These are phyloP conservation scores for Patella ulyssiponensis DNA, from an alignment of 2,888 invertebrate genomes.

Conservation along the genomic window DNA sequence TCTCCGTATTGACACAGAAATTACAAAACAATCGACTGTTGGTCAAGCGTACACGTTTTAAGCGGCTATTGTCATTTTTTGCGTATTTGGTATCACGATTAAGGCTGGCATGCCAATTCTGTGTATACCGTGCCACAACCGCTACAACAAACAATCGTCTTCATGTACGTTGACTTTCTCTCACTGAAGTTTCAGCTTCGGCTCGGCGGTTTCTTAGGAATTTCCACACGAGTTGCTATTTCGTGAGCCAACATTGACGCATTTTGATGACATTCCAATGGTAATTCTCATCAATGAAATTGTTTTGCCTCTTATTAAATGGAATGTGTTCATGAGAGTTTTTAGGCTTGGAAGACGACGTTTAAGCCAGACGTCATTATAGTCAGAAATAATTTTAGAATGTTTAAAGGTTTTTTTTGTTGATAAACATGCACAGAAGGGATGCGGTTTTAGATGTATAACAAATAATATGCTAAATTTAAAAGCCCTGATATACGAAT, in stretches of 20 bases:
- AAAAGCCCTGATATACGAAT: no score
- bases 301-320: background rate
- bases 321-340: background rate
- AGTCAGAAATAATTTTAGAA: no score
- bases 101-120: no score
- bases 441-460: no score
- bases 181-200: background rate
- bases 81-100: no score
- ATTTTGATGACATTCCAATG: conserved; percentile 8
- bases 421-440: no score
- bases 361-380: no score
- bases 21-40: background rate
- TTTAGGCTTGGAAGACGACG: no score
- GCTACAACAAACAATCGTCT: background rate
- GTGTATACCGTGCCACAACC: background rate
- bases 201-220: background rate
- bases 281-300: background rate
- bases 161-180: background rate
- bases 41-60: background rate
- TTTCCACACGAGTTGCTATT: background rate
- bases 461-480: no score
- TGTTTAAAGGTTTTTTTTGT: no score
- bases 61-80: background rate
- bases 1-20: background rate
- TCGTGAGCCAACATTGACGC: background rate